Evolutionary conservation across 2,888 invertebrate genomes (phyloP), one percentile per base, ranked within the genome.

Genomic region (Cosmia pyralina): DNA sequence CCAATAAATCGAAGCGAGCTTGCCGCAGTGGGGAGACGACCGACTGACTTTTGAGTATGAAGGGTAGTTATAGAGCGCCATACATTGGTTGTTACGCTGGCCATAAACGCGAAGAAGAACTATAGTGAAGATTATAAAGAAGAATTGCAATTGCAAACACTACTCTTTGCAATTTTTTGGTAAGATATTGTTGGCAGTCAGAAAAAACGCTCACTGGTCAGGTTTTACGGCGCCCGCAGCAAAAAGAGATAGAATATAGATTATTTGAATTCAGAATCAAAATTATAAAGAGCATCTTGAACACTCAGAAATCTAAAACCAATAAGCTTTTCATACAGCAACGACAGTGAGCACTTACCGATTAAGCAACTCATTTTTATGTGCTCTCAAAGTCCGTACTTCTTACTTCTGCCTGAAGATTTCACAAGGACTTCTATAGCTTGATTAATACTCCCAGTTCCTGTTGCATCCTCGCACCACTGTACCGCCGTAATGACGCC

Each of bases 1-100:
- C 87, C 88, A 90, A 91, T 90, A 91, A 92, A 92, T 90, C 88
- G 88, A 87, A 79, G 82, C 69, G 84, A 84, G 83, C 86, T 81
- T 85, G 83, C 85, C 63, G 82, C 77, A 73, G 83, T 72, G 72
- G 79, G 62, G 74, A 73, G 82, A 84, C 79, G 76, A 70, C 72
- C 71, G 48, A 57, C 22, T 41, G 22, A 0, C 68, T 53, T 53
- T 50, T 1, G 58, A 63, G 81, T 34, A 71, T 71, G 34, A 38
- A 69, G 58, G 15, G 17, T 10, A 6, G 46, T 15, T 62, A 17
- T 60, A 69, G 79, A 79, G 83, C 62, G 62, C 63, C 7, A 10
- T 10, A 8, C 8, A 50, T 41, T 41, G 8, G 41, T 41, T 41
- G 41, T 41, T 8, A 41, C 8, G 8, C 41, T 41, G 41, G 41